phyloP scores from a whole-genome alignment of 1,140 invertebrate genomes.

The Eumeta japonica region DNA sequence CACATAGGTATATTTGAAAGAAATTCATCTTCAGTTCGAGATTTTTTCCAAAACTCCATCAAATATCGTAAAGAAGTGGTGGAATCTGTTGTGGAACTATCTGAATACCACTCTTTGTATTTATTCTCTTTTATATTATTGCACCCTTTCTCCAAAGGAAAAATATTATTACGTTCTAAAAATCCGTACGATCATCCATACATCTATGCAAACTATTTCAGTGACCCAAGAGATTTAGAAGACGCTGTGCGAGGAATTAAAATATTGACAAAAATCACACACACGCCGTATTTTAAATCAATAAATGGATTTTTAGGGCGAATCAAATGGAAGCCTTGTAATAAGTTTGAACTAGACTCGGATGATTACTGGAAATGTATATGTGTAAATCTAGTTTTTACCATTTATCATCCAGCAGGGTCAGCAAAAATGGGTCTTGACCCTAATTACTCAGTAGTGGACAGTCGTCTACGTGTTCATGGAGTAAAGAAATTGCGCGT shows the following conservation, averaged over 20 bases:
- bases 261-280: conserved; percentile 32
- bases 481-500: conserved; percentile 67
- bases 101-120: conserved; percentile 35
- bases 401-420: conserved; percentile 70
- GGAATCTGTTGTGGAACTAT: conserved; percentile 35
- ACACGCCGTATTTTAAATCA: conserved; percentile 43
- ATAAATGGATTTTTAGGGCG: conserved; percentile 41
- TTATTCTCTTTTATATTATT: conserved; percentile 41
- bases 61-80: conserved; percentile 34
- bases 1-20: conserved; percentile 19
- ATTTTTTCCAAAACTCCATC: conserved; percentile 7
- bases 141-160: conserved; percentile 54
- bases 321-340: conserved; percentile 45
- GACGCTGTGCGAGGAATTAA: conserved; percentile 61
- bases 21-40: conserved; percentile 14
- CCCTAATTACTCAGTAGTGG: conserved; percentile 61
- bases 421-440: conserved; percentile 75
- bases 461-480: conserved; percentile 67
- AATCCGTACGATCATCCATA: conserved; percentile 62
- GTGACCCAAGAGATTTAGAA: conserved; percentile 67
- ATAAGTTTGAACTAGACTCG: conserved; percentile 43
- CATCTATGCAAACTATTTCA: conserved; percentile 80
- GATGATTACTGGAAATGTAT: conserved; percentile 68
- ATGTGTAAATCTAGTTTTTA: conserved; percentile 59
- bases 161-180: conserved; percentile 37